phyloP scores from a whole-genome alignment of 2,797 vertebrate genomes.

The Catharus ustulatus region DNA sequence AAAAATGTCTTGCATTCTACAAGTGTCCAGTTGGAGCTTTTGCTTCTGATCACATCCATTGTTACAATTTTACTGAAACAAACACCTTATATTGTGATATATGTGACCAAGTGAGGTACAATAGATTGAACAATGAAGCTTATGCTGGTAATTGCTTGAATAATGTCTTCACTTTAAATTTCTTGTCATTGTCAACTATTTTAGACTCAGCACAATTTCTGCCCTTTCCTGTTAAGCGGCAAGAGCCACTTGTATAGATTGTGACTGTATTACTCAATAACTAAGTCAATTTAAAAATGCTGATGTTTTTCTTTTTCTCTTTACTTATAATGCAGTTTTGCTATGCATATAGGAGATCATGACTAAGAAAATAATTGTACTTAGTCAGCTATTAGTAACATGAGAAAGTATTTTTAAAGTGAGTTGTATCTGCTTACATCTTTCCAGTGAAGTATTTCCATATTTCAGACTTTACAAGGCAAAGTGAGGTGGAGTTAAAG shows the following conservation, averaged over 20 bases:
- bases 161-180: conserved; percentile 2
- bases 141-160: background rate
- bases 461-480: background rate
- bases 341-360: conserved; percentile 4
- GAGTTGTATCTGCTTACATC: background rate
- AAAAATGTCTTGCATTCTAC: background rate
- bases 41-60: background rate
- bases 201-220: conserved; percentile 16
- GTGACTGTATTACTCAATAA: background rate
- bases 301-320: conserved; percentile 18
- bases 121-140: background rate
- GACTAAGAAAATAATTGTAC: conserved; percentile 39
- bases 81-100: background rate
- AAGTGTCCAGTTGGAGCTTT: background rate
- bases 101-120: background rate
- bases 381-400: conserved; percentile 37
- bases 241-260: background rate
- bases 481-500: background rate
- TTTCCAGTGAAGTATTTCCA: background rate
- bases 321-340: background rate
- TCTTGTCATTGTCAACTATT: background rate
- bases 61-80: background rate
- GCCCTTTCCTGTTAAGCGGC: background rate
- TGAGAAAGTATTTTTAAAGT: conserved; percentile 13
- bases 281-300: conserved; percentile 24